A percentile compares a stretch with the other conserved stretches of the same genome.
Conservation (phyloP, 1,140 invertebrate species). For the Aradophagus sp. region DNA sequence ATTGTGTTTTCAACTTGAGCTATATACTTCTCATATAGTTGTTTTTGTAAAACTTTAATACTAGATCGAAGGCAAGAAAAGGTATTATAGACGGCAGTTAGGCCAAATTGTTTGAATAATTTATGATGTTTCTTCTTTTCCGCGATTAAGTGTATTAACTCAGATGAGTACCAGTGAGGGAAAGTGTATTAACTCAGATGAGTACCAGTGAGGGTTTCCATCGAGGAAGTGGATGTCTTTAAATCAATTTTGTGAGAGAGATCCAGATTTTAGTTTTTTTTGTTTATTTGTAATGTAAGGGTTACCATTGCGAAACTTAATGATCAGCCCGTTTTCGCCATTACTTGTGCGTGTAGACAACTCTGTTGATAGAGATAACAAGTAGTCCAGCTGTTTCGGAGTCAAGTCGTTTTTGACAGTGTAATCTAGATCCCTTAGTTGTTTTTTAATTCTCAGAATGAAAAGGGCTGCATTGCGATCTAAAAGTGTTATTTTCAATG, state of each 20-base stretch:
- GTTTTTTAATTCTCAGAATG: constrained; percentile 1
- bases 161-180: background rate
- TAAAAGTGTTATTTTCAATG: background rate
- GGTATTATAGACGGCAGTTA: too few species aligned
- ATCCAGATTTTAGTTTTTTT: constrained; percentile 9
- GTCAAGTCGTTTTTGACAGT: constrained; percentile 2
- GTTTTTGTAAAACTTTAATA: too few species aligned
- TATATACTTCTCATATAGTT: too few species aligned
- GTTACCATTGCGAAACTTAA: background rate
- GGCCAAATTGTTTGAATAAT: too few species aligned
- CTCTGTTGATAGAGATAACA: background rate
- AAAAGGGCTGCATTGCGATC: background rate
- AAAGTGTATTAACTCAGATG: background rate
- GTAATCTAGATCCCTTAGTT: background rate
- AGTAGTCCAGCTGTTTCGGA: background rate
- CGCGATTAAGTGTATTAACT: background rate
- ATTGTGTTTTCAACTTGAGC: too few species aligned
- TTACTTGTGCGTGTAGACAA: background rate
- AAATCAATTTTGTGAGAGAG: background rate
- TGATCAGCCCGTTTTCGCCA: constrained; percentile 3
- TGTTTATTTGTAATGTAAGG: constrained; percentile 1
- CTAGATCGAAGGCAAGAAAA: too few species aligned
- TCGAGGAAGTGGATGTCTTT: background rate
- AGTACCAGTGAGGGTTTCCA: background rate
- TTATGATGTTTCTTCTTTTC: too few species aligned